Base-by-base conservation (phyloP, 2,797 vertebrate species). In the Ficedula albicollis region DNA sequence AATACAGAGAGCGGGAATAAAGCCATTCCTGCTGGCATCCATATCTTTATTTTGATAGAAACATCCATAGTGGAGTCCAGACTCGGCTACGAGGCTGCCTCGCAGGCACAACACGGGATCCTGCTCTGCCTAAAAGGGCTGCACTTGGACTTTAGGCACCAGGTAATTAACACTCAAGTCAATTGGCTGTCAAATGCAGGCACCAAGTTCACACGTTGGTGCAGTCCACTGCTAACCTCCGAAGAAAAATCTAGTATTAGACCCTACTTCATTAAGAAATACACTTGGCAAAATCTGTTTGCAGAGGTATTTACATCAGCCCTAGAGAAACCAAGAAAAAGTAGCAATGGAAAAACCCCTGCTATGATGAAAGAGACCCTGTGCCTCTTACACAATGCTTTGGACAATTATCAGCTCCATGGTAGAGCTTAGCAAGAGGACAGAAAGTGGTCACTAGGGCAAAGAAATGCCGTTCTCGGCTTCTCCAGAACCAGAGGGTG, bases 141-240 rank as follows among this genome's bases (percentile, higher is more conserved):
- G 90, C 87, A 90, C 64, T 97, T 91, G 94, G 96, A 97, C 97
- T 97, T 95, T 86, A 94, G 97, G 97, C 27, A 70, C 29, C 90
- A 98, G 95, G 96, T 98, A 99, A 99, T 99, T 98, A 98, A 98
- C 97, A 97, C 97, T 98, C 98, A 98, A 76, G 70, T 82, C 70
- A 98, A 98, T 98, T 96, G 98, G 94, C 95, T 98, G 98, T 98
- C 98, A 98, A 88, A 93, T 94, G 96, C 90, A 97, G 97, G 97
- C 98, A 97, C 96, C 96, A 98, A 97, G 96, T 98, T 97, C 97
- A 98, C 98, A 97, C 96, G 97, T 97, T 96, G 98, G 90, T 93
- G 83, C 92, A 97, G 97, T 95, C 91, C 94, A 97, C 96, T 85
- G 89, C 97, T 90, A 97, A 97, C 96, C 97, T 97, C 90, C 95